phyloP scores from a whole-genome alignment of 1,140 invertebrate genomes.

The Palaemon carinicauda region DNA sequence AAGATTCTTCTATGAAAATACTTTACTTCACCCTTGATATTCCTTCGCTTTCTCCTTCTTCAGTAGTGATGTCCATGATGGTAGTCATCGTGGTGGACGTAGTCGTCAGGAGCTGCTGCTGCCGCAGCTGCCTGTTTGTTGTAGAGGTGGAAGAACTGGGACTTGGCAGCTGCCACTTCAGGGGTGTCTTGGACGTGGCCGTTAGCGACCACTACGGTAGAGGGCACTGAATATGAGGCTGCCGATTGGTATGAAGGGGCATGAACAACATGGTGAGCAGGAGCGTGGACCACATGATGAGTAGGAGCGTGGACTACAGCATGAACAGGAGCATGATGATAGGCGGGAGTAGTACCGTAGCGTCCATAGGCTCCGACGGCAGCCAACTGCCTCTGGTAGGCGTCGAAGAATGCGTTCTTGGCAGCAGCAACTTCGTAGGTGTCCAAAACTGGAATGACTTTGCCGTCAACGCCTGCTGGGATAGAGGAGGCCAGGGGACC shows the following conservation, averaged over 20 bases:
- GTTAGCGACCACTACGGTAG: conserved; percentile 38
- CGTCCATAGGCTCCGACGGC: background rate
- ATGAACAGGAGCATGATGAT: background rate
- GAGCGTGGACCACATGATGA: no score
- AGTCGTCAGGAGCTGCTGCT: background rate
- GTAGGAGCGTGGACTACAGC: background rate
- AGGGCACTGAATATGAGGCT: conserved; percentile 4
- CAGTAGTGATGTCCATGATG: no score
- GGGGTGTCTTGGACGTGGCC: conserved; percentile 47
- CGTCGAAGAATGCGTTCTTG: background rate
- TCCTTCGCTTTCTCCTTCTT: no score
- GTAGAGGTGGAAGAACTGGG: conserved; percentile 35
- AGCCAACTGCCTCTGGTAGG: background rate
- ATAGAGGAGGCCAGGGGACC: conserved; percentile 28
- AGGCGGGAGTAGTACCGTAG: background rate
- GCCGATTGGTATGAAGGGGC: background rate
- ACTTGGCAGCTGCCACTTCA: conserved; percentile 31
- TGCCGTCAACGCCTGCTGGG: conserved; percentile 24
- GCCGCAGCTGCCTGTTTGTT: conserved; percentile 26
- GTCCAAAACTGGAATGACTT: conserved; percentile 12
- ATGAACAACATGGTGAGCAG: no score
- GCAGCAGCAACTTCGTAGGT: background rate
- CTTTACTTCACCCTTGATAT: no score
- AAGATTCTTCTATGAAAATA: no score
- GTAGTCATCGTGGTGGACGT: background rate